These are phyloP conservation scores for Nesidiocoris tenuis DNA, from an alignment of 2,888 invertebrate species.

Conservation along the genomic window DNA sequence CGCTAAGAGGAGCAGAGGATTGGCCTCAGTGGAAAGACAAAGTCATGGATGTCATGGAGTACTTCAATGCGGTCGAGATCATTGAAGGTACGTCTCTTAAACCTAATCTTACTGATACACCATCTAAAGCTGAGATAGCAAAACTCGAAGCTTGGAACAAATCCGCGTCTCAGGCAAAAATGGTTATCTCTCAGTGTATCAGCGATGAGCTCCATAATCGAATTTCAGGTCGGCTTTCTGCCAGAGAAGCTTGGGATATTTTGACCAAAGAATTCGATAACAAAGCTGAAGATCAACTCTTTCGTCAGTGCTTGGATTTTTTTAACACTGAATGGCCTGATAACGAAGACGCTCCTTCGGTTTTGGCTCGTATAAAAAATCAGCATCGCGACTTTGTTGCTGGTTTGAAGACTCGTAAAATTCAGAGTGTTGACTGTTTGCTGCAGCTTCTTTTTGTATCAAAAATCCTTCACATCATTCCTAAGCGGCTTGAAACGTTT, in stretches of 20 bases:
- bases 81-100: conserved; percentile 4
- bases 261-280: conserved; percentile 13
- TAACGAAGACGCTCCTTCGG: conserved; percentile 22
- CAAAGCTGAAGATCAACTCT: conserved; percentile 28
- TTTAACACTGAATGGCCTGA: conserved; percentile 35
- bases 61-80: conserved; percentile 13
- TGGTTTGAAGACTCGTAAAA: conserved; percentile 26
- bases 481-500: conserved; percentile 37
- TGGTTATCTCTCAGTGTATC: conserved; percentile 42
- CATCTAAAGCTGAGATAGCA: conserved; percentile 19
- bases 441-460: conserved; percentile 37
- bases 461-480: conserved; percentile 42
- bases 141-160: conserved; percentile 23
- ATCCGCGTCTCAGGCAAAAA: conserved; percentile 40
- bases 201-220: conserved; percentile 37
- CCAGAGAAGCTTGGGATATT: conserved; percentile 29
- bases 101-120: neutral
- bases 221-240: conserved; percentile 18
- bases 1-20: conserved; percentile 18
- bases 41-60: conserved; percentile 16
- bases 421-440: conserved; percentile 7
- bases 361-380: conserved; percentile 29
- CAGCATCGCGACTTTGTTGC: conserved; percentile 31
- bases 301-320: conserved; percentile 36
- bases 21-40: conserved; percentile 17